Evolutionary conservation across 2,888 invertebrate genomes (phyloP), one percentile per base, ranked within the genome.

Genomic region (Calameuta pallipes): DNA sequence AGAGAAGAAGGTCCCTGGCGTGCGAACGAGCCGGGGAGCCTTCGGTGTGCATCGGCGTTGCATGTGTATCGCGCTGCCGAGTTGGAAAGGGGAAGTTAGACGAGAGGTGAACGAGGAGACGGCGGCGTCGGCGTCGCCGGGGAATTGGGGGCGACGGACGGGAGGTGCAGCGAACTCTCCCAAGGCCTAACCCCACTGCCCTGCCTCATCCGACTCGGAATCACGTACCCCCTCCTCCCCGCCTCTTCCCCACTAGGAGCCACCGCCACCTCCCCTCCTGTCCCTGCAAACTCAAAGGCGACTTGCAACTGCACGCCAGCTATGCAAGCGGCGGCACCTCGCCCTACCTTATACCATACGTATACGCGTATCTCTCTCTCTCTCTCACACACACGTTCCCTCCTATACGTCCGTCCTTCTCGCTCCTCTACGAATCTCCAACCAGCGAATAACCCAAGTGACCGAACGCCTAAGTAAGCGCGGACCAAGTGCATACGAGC

Each of bases 121-220:
- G 36, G 74, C 35, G 76, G 75, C 15, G 75, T 85, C 84, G 82
- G 77, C 76, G 78, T 56, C 80, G 85, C 79, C 79, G 84, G 80
- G 79, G 81, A 81, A 73, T 76, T 81, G 82, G 80, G 80, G 83
- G 77, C 76, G 87, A 88, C 85, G 87, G 85, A 86, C 89, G 89
- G 86, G 90, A 90, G 91, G 91, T 91, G 91, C 91, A 91, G 90
- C 91, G 91, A 91, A 91, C 91, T 91, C 91, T 91, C 89, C 88
- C 91, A 91, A 91, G 91, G 91, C 89, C 91, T 91, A 87, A 82
- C 82, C 71, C 71, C 31, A 71, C 31, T 71, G 23, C 31, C 31
- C 31, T 71, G 31, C 31, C 31, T 71, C 71, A 56, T 56, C 23
- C 56, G 56, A 56, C 56, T 56, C 56, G 56, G 56, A 56, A 56